Evolutionary conservation across 2,888 invertebrate species (phyloP).

Genomic region (Zele albiditarsus): DNA sequence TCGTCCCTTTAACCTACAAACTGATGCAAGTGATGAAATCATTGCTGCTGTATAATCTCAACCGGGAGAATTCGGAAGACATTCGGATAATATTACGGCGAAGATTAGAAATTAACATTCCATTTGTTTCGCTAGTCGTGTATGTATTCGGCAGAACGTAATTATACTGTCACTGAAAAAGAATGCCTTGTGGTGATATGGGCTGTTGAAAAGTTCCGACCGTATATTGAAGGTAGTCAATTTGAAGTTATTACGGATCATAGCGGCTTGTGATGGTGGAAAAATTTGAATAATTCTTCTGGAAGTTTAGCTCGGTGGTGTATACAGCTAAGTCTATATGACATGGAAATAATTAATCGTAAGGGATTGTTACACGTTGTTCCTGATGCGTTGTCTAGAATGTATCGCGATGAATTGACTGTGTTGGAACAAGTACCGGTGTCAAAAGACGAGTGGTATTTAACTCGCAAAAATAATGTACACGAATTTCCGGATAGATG

Average conservation of each 20-base stretch:
- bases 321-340: not conserved
- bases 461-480: not conserved
- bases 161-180: conserved; percentile 19
- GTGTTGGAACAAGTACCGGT: not conserved
- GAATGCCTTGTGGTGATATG: conserved; percentile 23
- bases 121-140: too few species aligned
- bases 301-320: conserved; percentile 7
- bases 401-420: not conserved
- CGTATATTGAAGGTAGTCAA: conserved; percentile 1
- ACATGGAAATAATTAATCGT: not conserved
- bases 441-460: not conserved
- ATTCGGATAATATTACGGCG: too few species aligned
- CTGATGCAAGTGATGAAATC: not conserved
- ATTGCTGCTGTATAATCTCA: not conserved
- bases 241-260: not conserved
- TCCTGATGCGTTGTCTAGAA: conserved; percentile 3
- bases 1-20: not conserved
- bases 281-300: too few species aligned
- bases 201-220: not conserved
- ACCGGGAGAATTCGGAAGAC: too few species aligned
- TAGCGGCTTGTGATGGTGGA: conserved; percentile 12
- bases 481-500: not conserved
- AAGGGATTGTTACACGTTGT: too few species aligned
- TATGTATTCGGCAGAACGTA: too few species aligned
- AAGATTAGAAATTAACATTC: too few species aligned